These are phyloP conservation scores for Tragelaphus buxtoni DNA, from an alignment of 2,113 vertebrate species.

Conservation along the genomic window DNA sequence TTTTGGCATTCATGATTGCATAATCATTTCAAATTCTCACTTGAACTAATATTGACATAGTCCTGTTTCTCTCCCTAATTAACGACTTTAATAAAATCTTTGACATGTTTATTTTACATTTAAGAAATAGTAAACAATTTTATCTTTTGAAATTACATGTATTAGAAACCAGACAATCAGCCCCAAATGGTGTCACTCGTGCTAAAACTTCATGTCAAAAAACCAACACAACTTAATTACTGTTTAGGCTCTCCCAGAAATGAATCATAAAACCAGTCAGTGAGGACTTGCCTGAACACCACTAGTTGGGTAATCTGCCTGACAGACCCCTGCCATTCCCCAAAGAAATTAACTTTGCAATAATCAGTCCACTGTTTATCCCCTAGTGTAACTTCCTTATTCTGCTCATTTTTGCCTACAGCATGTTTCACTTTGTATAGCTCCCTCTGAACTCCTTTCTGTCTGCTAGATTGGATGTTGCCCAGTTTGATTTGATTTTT, in stretches of 20 bases:
- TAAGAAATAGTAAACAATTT: not conserved
- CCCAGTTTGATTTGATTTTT: not conserved
- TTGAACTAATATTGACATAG: not conserved
- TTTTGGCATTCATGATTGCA: not conserved
- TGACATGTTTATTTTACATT: not conserved
- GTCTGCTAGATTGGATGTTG: not conserved
- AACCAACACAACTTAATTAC: not conserved
- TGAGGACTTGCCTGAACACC: not conserved
- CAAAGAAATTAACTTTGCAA: not conserved
- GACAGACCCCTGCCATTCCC: not conserved
- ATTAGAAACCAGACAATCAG: not conserved
- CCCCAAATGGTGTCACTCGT: not conserved
- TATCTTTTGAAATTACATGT: not conserved
- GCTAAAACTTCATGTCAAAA: not conserved
- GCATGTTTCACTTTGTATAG: not conserved
- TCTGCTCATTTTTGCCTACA: not conserved
- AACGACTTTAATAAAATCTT: not conserved
- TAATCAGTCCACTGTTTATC: not conserved
- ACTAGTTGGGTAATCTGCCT: not conserved
- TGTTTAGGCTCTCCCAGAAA: not conserved
- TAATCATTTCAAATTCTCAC: not conserved
- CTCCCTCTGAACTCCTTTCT: not conserved
- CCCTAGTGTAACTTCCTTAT: not conserved
- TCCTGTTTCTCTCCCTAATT: not conserved
- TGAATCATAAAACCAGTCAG: not conserved